A percentile compares a stretch with the other conserved stretches of the same genome.
Conservation (phyloP, 2,113 vertebrate genomes). For the Odocoileus hemionus region DNA sequence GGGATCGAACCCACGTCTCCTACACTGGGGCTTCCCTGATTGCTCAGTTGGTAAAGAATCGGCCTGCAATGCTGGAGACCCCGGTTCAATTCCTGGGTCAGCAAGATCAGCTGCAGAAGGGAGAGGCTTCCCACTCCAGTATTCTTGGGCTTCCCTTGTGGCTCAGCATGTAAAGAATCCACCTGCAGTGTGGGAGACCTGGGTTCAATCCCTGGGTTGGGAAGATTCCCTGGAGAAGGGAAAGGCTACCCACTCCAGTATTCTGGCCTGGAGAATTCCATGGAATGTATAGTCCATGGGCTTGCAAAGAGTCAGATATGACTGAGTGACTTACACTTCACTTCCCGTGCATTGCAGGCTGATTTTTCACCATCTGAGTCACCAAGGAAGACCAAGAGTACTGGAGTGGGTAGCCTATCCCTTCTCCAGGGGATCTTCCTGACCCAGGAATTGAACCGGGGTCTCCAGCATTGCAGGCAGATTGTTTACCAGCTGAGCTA, state of each 20-base stretch:
- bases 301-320: background rate
- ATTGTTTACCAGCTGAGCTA: background rate
- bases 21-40: background rate
- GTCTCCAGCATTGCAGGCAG: rapidly evolving
- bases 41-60: background rate
- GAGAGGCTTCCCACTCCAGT: background rate
- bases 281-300: background rate
- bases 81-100: rapidly evolving
- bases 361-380: background rate
- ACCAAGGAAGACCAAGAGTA: background rate
- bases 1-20: rapidly evolving
- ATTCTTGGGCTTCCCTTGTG: background rate
- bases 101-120: background rate
- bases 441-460: background rate
- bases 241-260: background rate
- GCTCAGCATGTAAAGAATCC: background rate
- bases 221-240: background rate
- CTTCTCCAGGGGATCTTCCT: background rate
- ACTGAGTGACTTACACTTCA: background rate
- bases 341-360: background rate
- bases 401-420: background rate
- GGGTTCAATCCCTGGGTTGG: background rate
- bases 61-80: background rate
- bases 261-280: background rate
- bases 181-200: background rate